Percentiles rank a stretch among this genome's conserved stretches.
These are phyloP conservation scores for Acrocyrtus sp. DNA, from an alignment of 2,888 invertebrate species.

Conservation along the genomic window DNA sequence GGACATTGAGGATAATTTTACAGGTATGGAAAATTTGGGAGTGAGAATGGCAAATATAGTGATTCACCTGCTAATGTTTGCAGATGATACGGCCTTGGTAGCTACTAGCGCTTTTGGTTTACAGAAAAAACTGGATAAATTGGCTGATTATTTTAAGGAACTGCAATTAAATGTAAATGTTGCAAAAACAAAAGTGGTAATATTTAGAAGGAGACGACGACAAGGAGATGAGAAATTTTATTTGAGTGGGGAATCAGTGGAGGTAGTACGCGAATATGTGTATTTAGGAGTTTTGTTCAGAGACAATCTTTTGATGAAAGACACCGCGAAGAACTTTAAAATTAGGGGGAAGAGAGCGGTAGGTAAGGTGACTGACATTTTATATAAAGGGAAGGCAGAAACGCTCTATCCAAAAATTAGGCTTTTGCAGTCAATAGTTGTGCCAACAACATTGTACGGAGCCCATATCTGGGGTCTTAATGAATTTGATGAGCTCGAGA, in stretches of 20 bases:
- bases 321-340: conserved; percentile 18
- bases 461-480: conserved; percentile 9
- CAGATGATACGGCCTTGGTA: conserved; percentile 45
- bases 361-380: background rate
- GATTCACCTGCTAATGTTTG: conserved; percentile 32
- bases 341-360: conserved; percentile 6
- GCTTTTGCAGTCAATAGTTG: background rate
- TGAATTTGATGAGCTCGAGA: background rate
- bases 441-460: conserved; percentile 1
- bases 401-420: background rate
- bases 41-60: conserved; percentile 3
- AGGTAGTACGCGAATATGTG: conserved; percentile 16
- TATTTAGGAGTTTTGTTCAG: conserved; percentile 37
- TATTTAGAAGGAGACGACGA: conserved; percentile 36
- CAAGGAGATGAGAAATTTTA: background rate
- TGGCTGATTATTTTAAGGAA: conserved; percentile 18
- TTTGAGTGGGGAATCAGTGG: conserved; percentile 22
- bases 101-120: conserved; percentile 11
- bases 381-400: conserved; percentile 12
- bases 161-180: conserved; percentile 26
- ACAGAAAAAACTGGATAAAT: conserved; percentile 29
- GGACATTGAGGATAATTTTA: conserved; percentile 26
- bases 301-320: background rate
- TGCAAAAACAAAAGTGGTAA: conserved; percentile 46
- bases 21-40: background rate